phyloP scores from a whole-genome alignment of 2,888 invertebrate genomes.

The Chloroclysta siterata region DNA sequence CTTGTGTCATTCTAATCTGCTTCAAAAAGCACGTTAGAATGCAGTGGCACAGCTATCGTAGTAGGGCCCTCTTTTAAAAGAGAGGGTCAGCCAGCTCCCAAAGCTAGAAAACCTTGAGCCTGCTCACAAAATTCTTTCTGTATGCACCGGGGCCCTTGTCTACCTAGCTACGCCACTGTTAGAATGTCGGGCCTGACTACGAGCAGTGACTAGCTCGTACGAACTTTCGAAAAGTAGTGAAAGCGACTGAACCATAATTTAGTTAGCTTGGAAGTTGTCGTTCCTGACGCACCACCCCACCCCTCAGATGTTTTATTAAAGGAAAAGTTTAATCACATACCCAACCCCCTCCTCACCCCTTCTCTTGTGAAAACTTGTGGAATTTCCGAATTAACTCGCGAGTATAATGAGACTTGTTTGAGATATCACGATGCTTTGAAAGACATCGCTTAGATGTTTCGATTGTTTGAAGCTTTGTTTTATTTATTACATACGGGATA shows the following conservation, averaged over 20 bases:
- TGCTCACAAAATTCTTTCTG: too few relatives aligned
- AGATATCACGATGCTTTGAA: conserved; percentile 29
- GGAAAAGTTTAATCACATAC: conserved; percentile 54
- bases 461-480: conserved; percentile 29
- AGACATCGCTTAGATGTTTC: conserved; percentile 29
- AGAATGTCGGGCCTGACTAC: too few relatives aligned
- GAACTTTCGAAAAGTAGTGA: conserved; percentile 14
- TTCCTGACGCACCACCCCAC: conserved; percentile 51
- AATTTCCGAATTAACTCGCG: conserved; percentile 51
- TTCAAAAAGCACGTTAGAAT: too few relatives aligned
- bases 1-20: too few relatives aligned
- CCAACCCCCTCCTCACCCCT: conserved; percentile 16
- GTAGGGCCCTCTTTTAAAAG: too few relatives aligned
- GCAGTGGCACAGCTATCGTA: too few relatives aligned
- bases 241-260: conserved; percentile 50
- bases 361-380: conserved; percentile 40
- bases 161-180: too few relatives aligned
- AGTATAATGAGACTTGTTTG: conserved; percentile 45
- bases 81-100: too few relatives aligned
- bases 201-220: neutral
- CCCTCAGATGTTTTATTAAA: conserved; percentile 49
- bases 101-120: too few relatives aligned
- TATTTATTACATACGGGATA: conserved; percentile 12
- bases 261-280: conserved; percentile 54
- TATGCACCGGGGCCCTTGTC: too few relatives aligned